Evolutionary conservation across 2,797 vertebrate species (phyloP), one percentile per base, ranked within the genome.

Genomic region (Mormyrus hasselquistii): DNA sequence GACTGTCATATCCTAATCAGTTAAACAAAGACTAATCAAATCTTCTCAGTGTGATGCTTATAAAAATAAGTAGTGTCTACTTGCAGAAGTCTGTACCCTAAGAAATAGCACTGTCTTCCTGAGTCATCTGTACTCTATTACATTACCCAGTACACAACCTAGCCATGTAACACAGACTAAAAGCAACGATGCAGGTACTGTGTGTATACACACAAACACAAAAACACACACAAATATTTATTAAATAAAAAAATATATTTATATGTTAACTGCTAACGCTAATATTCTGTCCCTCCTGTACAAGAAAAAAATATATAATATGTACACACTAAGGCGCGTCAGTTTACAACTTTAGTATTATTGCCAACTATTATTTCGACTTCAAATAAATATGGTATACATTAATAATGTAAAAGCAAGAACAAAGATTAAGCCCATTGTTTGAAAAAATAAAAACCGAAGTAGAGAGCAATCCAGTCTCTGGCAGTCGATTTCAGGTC

Each of bases 361-460:
- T 96, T 96, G 96, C 95, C 95, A 96, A 95, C 95, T 95, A 95
- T 93, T 93, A 94, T 94, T 96, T 96, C 95, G 95, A 94, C 95
- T 96, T 94, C 94, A 92, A 96, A 96, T 96, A 96, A 96, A 96
- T 95, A 96, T 94, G 94, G 93, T 95, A 94, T 93, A 95, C 95
- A 96, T 93, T 93, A 96, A 96, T 96, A 95, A 96, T 94, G 95
- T 96, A 96, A 86, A 91, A 90, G 92, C 89, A 49, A 83, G 76
- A 86, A 76, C 25, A 52, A 79, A 89, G 57, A 34, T 22, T 22
- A 59, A 53, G 49, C 49, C 25, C 8, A 1, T 29, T 34, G 49
- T 14, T 86, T 86, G 12, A 86, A 57, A 86, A 44, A 34, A 86
- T 34, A 38, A 87, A 57, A 57, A 44, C 0, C 29, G 6, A 87